A percentile compares a stretch with the other conserved stretches of the same genome.
phyloP scores from a whole-genome alignment of 2,797 vertebrate species.

The Anableps anableps region DNA sequence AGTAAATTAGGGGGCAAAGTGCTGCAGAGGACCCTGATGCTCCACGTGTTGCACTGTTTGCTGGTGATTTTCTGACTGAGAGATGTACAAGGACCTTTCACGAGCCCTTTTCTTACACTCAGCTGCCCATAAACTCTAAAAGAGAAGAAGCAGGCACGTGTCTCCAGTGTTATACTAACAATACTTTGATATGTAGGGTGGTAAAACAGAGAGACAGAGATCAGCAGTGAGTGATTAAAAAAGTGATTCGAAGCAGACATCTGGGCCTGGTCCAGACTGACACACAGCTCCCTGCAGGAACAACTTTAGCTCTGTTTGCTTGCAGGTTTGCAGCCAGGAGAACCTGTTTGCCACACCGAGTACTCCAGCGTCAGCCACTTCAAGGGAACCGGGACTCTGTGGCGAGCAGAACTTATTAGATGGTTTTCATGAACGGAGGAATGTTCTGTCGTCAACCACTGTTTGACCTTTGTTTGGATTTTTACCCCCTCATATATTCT shows the following conservation, averaged over 20 bases:
- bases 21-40: too few species aligned
- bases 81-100: background rate
- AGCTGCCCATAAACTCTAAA: background rate
- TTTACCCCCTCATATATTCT: background rate
- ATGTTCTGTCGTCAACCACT: conserved; percentile 11
- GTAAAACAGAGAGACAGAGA: background rate
- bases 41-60: too few species aligned
- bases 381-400: conserved; percentile 11
- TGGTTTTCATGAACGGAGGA: conserved; percentile 38
- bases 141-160: background rate
- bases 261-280: conserved; percentile 2
- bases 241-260: background rate
- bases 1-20: too few species aligned
- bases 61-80: background rate
- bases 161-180: background rate
- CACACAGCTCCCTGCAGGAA: conserved; percentile 35
- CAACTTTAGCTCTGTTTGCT: conserved; percentile 51
- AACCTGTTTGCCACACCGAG: conserved; percentile 42
- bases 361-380: conserved; percentile 55
- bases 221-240: background rate
- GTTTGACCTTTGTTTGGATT: conserved; percentile 3
- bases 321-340: conserved; percentile 54
- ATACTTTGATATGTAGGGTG: too few species aligned
- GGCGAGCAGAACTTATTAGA: conserved; percentile 5
- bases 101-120: background rate